These are phyloP conservation scores for Notolabrus celidotus DNA, from an alignment of 2,797 vertebrate genomes.

Conservation along the genomic window DNA sequence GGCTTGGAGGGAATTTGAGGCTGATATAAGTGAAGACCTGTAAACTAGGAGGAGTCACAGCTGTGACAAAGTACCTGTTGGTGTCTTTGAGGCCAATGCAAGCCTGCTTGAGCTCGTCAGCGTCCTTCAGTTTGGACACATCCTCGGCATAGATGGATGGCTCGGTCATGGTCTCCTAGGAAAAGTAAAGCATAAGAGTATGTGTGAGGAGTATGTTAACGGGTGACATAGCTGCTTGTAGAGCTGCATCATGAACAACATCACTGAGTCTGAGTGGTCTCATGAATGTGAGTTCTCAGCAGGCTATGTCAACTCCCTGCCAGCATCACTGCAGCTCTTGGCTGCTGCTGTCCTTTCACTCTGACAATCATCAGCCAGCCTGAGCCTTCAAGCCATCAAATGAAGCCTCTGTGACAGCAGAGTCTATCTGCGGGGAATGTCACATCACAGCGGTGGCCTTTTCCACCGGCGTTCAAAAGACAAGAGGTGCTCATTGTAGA, in stretches of 20 bases:
- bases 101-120: slow-evolving; percentile 95
- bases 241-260: slow-evolving; percentile 6
- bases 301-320: slow-evolving; percentile 22
- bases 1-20: neutral
- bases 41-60: neutral
- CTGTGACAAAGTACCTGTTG: slow-evolving; percentile 89
- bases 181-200: neutral
- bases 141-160: slow-evolving; percentile 91
- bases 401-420: neutral
- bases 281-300: slow-evolving; percentile 15
- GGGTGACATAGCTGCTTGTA: too few relatives aligned
- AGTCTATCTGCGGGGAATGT: neutral
- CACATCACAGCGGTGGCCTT: slow-evolving; percentile 2
- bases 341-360: slow-evolving; percentile 33
- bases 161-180: slow-evolving; percentile 97
- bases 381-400: slow-evolving; percentile 4
- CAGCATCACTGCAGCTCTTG: slow-evolving; percentile 20
- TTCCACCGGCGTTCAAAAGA: neutral
- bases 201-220: neutral
- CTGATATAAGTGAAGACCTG: neutral
- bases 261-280: neutral
- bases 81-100: slow-evolving; percentile 97
- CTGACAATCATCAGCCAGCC: slow-evolving; percentile 24
- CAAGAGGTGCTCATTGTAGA: neutral
- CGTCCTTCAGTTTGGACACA: slow-evolving; percentile 96